Evolutionary conservation across 2,113 vertebrate genomes (phyloP), one percentile per base, ranked within the genome.

Genomic region (Eublepharis macularius): DNA sequence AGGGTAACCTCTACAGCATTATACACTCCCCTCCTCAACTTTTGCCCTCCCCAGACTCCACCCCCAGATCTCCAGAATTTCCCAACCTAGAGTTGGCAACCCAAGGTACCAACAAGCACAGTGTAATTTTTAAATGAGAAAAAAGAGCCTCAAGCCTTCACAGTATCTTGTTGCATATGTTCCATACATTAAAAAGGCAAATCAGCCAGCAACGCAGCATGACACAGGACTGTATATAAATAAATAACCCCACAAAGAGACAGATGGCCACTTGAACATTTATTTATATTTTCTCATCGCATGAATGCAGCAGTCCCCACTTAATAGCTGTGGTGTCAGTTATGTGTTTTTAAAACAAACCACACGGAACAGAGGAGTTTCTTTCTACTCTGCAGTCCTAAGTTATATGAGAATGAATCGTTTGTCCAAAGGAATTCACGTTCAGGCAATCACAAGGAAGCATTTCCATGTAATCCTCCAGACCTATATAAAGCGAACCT

Each of bases 201-300:
- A 74, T 75, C 60, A 34, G 57, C 32, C 60, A 80, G 47, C 76
- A 19, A 34, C 66, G 29, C 75, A 45, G 29, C 54, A 16, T 47
- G 83, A 63, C 66, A 73, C 8, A 34, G 68, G 68, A 85, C 39
- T 85, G 29, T 29, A 45, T 60, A 69, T 70, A 78, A 84, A 78
- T 49, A 69, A 60, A 68, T 60, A 85, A 70, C 69, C 39, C 26
- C 16, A 86, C 39, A 75, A 16, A 51, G 57, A 12, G 34, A 75
- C 85, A 86, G 77, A 85, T 65, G 84, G 84, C 17, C 32, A 34
- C 69, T 45, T 63, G 49, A 80, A 60, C 68, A 80, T 85, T 80
- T 85, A 60, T 73, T 85, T 85, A 84, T 26, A 17, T 63, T 85
- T 80, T 49, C 54, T 47, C 51, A 19, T 60, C 11, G 14, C 41